phyloP scores from a whole-genome alignment of 2,888 invertebrate species.

The Eueremaeus valkanovi region DNA sequence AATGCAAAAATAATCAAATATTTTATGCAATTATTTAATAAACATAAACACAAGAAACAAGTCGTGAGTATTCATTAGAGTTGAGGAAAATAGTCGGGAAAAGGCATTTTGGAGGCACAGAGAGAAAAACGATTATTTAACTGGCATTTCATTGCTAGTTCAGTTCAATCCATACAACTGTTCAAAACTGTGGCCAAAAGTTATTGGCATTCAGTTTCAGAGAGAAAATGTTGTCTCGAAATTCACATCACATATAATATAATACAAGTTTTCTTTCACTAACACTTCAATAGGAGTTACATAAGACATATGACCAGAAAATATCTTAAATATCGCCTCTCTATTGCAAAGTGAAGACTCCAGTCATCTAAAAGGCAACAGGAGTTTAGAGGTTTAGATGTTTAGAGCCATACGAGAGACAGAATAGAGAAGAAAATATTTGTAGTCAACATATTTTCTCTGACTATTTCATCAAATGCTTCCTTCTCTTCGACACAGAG shows the following conservation, averaged over 20 bases:
- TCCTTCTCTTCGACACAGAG: not conserved
- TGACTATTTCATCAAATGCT: not conserved
- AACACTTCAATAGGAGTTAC: not conserved
- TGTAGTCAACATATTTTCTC: not conserved
- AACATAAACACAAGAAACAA: too few relatives aligned
- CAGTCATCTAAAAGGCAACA: not conserved
- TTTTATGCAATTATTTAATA: too few relatives aligned
- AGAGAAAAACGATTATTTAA: not conserved
- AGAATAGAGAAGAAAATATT: not conserved
- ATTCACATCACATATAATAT: too few relatives aligned
- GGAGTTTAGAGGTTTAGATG: too few relatives aligned
- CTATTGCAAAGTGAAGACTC: too few relatives aligned
- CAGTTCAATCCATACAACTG: not conserved
- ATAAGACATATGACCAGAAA: constrained; percentile 9
- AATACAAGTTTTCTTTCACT: constrained; percentile 6
- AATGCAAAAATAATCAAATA: too few relatives aligned
- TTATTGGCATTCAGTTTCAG: not conserved
- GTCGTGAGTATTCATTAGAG: not conserved
- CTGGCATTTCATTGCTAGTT: not conserved
- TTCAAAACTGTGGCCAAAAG: constrained; percentile 2
- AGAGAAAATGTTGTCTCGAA: not conserved
- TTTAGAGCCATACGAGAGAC: not conserved
- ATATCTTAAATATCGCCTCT: not conserved
- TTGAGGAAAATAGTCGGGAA: not conserved
- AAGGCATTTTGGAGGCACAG: not conserved